Evolutionary conservation across 2,797 vertebrate species (phyloP), one percentile per base, ranked within the genome.

Genomic region (Cirrhinus molitorella): DNA sequence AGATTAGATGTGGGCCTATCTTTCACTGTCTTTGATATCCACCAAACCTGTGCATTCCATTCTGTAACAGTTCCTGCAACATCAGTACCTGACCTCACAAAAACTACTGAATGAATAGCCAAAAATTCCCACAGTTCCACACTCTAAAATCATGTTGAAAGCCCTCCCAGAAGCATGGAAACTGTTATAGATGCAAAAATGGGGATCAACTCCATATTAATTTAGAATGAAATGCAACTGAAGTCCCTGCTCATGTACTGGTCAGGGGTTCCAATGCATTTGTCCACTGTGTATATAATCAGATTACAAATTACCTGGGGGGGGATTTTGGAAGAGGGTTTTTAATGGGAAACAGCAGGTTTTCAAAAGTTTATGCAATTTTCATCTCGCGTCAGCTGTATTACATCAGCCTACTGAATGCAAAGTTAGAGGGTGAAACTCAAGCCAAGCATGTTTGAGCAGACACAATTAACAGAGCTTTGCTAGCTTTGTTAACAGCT

Each of bases 371-470:
- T 61, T 61, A 43, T 43, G 51, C 10, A 1, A 61, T 16, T 28
- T 61, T 28, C 4, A 16, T 55, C 11, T 65, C 59, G 55, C 5
- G 8, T 28, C 17, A 43, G 40, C n/a, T 28, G 57, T 34, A 31
- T 77, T 31, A 74, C 19, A 12, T 28, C 66, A 78, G 53, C 53
- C 63, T 53, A 14, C 61, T 37, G 43, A 34, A 63, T 47, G 4
- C 45, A n/a, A 71, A 63, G 34, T 34, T 21, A 51, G 51, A 80
- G 59, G 43, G 68, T 43, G 45, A 85, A 61, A 80, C 61, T 59
- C 74, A 83, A 85, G 83, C 81, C 57, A 75, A 87, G 86, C 81
- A 25, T 63, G 72, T 49, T 71, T 70, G 14, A 87, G 75, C 59
- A 63, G 45, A 25, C 63, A 67, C 40, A 78, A 40, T 79, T 75